Base-by-base conservation (phyloP, 2,113 vertebrate genomes). In the Stegostoma tigrinum region DNA sequence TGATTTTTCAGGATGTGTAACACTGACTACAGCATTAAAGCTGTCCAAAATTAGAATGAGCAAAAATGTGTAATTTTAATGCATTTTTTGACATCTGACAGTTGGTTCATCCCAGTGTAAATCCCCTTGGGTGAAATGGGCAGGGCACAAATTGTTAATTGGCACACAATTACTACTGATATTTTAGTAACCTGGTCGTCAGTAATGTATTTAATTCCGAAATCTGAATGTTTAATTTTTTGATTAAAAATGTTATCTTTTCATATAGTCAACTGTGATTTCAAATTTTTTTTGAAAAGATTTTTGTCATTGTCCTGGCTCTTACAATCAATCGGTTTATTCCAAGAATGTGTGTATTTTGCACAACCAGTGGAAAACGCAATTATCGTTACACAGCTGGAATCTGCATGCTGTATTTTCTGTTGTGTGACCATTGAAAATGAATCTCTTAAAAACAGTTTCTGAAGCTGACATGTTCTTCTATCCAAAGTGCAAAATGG, bases 11-110 rank as follows among this genome's bases (percentile, higher is more conserved):
- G 93, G 70, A 42, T 45, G 48, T 21, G 45, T 72, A 67, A 48
- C 24, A 45, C 61, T 93, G 61, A 38, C 89, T 38, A 24, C n/a
- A 38, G 55, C 55, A 67, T 93, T 66, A 38, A 42, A 93, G 89
- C 61, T 66, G 34, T 93, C 61, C 34, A 83, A 21, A 17, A 66
- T 93, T 19, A 66, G 89, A 93, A n/a, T 93, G 64, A 64, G 34
- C 89, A 66, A 67, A 93, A 66, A 93, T 66, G 52, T 90, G 48
- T 90, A 66, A 93, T 64, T 91, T 66, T 66, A 93, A 93, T 93
- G 89, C 66, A 67, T 64, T 93, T 90, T 93, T 66, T 93, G 89
- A 66, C 61, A 93, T 38, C 89, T 93, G 61, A 93, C 61, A 67
- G 34, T 91, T 91, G 89, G 55, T n/a, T 91, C 55, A 66, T 66